A percentile compares a stretch with the other conserved stretches of the same genome.
Evolutionary conservation across 1,140 invertebrate genomes (phyloP).

Genomic region (Armadillidium nasatum): DNA sequence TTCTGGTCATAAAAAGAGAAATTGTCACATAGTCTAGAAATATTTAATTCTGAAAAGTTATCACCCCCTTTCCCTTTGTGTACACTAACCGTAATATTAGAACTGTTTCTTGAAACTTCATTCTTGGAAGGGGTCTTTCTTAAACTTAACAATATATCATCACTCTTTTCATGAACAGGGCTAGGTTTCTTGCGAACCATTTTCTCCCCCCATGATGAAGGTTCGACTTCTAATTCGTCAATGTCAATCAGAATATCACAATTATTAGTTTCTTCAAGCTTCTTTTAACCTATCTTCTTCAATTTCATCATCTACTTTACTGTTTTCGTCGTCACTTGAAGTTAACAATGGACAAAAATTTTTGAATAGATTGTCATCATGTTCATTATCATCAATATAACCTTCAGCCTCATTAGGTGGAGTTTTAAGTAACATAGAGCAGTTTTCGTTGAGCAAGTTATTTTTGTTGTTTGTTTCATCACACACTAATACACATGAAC

Average conservation of each 20-base stretch:
- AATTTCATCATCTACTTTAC: background rate
- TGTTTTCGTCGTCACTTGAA: background rate
- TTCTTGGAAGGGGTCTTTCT: too few species aligned
- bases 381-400: background rate
- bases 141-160: background rate
- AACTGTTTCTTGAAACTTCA: too few species aligned
- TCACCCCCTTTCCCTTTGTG: too few species aligned
- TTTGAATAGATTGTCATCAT: background rate
- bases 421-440: background rate
- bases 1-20: constrained; percentile 5
- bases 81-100: too few species aligned
- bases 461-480: background rate
- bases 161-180: background rate
- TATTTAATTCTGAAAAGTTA: too few species aligned
- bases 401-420: background rate
- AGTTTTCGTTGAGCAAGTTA: too few species aligned
- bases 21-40: background rate
- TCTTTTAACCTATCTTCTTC: background rate
- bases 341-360: background rate
- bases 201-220: background rate
- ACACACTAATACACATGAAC: background rate
- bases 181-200: background rate
- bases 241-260: background rate
- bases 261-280: background rate
- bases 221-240: background rate